phyloP scores from a whole-genome alignment of 1,140 invertebrate genomes.

The Solenopsis fugax region DNA sequence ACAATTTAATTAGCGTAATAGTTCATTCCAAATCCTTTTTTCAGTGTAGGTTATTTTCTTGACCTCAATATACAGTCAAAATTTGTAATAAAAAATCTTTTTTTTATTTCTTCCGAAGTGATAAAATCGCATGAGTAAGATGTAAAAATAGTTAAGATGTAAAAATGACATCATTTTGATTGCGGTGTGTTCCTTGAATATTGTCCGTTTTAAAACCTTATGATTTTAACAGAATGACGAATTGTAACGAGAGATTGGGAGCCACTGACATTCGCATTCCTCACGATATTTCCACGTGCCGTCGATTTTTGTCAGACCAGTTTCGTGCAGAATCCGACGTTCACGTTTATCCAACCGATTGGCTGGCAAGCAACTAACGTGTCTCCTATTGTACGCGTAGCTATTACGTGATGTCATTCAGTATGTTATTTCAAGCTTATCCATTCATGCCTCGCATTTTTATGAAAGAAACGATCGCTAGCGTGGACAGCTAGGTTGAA shows the following conservation, averaged over 20 bases:
- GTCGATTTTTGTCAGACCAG: slow-evolving; percentile 16
- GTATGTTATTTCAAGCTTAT: slow-evolving; percentile 46
- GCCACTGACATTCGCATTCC: slow-evolving; percentile 21
- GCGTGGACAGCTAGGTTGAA: background rate
- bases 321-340: slow-evolving; percentile 4
- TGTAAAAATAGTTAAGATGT: no score
- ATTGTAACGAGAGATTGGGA: background rate
- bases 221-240: background rate
- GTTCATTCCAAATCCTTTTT: no score
- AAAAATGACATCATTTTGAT: no score
- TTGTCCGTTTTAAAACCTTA: background rate
- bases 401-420: slow-evolving; percentile 49
- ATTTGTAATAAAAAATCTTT: no score
- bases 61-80: no score
- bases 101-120: no score
- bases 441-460: slow-evolving; percentile 49
- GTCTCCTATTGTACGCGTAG: slow-evolving; percentile 38
- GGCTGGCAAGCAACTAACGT: background rate
- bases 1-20: no score
- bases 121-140: no score
- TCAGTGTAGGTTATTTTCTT: no score
- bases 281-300: slow-evolving; percentile 27
- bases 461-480: slow-evolving; percentile 6
- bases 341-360: slow-evolving; percentile 11
- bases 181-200: no score